These are phyloP conservation scores for Empidonax traillii DNA, from an alignment of 2,113 vertebrate species.

Conservation along the genomic window DNA sequence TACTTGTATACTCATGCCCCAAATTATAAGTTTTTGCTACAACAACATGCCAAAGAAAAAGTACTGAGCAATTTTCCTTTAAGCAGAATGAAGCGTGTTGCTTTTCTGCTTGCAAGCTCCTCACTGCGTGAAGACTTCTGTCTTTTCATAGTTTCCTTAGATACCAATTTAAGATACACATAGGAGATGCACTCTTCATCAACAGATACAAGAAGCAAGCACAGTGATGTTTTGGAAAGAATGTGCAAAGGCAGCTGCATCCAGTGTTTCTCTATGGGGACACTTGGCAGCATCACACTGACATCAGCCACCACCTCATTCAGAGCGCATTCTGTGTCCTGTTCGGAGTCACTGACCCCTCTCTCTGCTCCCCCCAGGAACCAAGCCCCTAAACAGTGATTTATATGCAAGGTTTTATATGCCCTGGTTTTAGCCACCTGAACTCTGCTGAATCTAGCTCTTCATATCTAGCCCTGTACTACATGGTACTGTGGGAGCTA, in stretches of 20 bases:
- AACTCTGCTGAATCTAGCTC: not conserved
- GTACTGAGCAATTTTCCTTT: not conserved
- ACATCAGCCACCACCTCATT: rapidly evolving
- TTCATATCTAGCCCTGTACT: not conserved
- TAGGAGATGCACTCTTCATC: not conserved
- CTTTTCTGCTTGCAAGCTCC: not conserved
- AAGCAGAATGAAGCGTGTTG: not conserved
- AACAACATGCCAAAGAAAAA: not conserved
- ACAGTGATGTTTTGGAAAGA: not conserved
- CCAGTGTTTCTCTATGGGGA: not conserved
- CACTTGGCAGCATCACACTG: not conserved
- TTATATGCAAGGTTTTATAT: not conserved
- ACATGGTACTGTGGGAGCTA: not conserved
- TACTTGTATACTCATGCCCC: not conserved
- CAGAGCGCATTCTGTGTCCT: rapidly evolving
- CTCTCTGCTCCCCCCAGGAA: not conserved
- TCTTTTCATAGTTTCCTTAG: not conserved
- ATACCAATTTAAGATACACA: not conserved
- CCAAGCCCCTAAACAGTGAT: not conserved
- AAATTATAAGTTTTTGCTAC: not conserved
- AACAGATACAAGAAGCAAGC: not conserved
- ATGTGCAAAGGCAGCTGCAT: not conserved
- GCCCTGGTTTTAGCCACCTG: not conserved
- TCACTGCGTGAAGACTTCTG: not conserved
- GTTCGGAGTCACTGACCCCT: not conserved